A percentile compares a stretch with the other conserved stretches of the same genome.
Evolutionary conservation across 2,113 vertebrate genomes (phyloP).

Genomic region (Calonectris borealis): DNA sequence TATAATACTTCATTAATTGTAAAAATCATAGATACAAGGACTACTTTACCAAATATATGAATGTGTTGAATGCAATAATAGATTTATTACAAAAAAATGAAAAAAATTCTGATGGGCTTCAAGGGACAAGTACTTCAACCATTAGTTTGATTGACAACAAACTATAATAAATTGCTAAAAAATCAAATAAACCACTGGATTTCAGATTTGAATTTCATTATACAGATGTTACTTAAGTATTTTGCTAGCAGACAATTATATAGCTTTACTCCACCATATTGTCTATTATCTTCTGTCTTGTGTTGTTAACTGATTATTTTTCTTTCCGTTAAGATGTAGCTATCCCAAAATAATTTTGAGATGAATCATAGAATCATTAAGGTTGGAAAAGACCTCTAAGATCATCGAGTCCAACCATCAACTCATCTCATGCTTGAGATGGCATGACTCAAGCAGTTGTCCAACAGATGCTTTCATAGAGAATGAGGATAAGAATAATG

Average conservation of each 20-base stretch:
- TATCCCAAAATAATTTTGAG: background rate
- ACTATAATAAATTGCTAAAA: background rate
- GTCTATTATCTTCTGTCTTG: background rate
- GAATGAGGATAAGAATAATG: background rate
- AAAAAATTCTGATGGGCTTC: background rate
- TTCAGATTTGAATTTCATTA: background rate
- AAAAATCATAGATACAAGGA: background rate
- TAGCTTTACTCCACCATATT: background rate
- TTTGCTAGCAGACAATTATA: background rate
- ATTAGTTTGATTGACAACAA: background rate
- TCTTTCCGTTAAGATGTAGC: background rate
- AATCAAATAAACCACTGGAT: background rate
- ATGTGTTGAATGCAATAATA: background rate
- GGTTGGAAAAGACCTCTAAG: too few species aligned
- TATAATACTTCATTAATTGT: background rate
- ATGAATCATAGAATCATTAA: background rate
- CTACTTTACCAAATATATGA: background rate
- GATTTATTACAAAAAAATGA: background rate
- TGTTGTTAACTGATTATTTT: background rate
- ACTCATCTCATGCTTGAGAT: background rate
- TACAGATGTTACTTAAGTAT: background rate
- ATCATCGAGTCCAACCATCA: too few species aligned
- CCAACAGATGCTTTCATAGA: background rate
- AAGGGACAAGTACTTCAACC: background rate
- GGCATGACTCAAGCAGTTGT: background rate